Evolutionary conservation across 2,888 invertebrate species (phyloP), one percentile per base, ranked within the genome.

Genomic region (Orchestes rusci): DNA sequence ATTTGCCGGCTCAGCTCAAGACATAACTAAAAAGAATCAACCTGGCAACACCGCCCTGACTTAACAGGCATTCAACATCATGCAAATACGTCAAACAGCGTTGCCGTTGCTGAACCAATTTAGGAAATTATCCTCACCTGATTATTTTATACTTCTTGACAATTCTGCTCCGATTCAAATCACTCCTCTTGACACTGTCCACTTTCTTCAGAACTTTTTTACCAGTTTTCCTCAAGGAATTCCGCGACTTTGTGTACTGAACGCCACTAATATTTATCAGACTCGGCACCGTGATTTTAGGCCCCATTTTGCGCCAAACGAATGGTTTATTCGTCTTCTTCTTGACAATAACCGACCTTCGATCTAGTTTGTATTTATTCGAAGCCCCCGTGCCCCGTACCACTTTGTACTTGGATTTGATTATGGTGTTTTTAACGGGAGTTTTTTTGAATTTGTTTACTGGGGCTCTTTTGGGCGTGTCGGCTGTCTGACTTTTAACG

Each of bases 251-350:
- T 44, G 56, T 61, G 45, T 64, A 64, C 27, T 63, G 39, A 18
- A 58, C 55, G 8, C 64, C 65, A 49, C 57, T 58, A 16, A 64
- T 63, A 33, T 61, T 61, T 5, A 64, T 51, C 16, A 60, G 43
- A 48, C 51, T 55, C 20, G 52, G 43, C n/a, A n/a, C n/a, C n/a
- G n/a, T n/a, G n/a, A n/a, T n/a, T n/a, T n/a, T n/a, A n/a, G n/a
- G n/a, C n/a, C n/a, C n/a, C n/a, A n/a, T n/a, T n/a, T n/a, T n/a
- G n/a, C n/a, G n/a, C n/a, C n/a, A n/a, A n/a, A n/a, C n/a, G n/a
- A n/a, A n/a, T n/a, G n/a, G n/a, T n/a, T n/a, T n/a, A n/a, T n/a
- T n/a, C n/a, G n/a, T n/a, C n/a, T n/a, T n/a, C n/a, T n/a, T n/a
- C n/a, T n/a, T n/a, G n/a, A n/a, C n/a, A n/a, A n/a, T n/a, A n/a